These are phyloP conservation scores for Drosophila stalkeri DNA, from an alignment of 2,888 invertebrate genomes.

Conservation along the genomic window DNA sequence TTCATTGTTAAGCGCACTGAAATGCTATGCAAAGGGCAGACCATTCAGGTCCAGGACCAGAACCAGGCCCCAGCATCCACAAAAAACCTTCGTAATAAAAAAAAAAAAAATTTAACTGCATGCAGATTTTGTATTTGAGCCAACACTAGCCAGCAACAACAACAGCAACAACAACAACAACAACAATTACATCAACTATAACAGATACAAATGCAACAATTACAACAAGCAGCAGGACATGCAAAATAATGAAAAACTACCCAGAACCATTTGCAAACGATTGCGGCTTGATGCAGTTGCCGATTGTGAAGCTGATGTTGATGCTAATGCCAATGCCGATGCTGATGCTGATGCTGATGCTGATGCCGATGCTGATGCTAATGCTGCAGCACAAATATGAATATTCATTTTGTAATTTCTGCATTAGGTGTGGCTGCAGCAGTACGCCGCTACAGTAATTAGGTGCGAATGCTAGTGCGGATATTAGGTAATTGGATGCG, in stretches of 20 bases:
- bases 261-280: conserved; percentile 54
- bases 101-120: conserved; percentile 22
- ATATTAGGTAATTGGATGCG: conserved; percentile 67
- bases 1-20: conserved; percentile 75
- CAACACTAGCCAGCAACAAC: conserved; percentile 4
- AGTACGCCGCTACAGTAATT: conserved; percentile 59
- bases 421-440: conserved; percentile 61
- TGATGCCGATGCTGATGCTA: conserved; percentile 13
- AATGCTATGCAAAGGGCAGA: conserved; percentile 59
- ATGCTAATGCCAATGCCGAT: background rate
- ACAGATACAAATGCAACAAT: conserved; percentile 8
- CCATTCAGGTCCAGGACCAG: conserved; percentile 27
- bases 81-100: conserved; percentile 14
- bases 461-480: conserved; percentile 62
- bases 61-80: conserved; percentile 3
- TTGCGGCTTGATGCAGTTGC: conserved; percentile 35
- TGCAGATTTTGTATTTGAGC: conserved; percentile 52
- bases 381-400: conserved; percentile 61
- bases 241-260: conserved; percentile 70
- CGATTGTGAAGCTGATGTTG: conserved; percentile 2
- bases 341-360: conserved; percentile 1
- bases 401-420: conserved; percentile 74
- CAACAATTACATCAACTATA: conserved; percentile 5
- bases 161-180: background rate
- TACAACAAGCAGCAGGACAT: conserved; percentile 32